A percentile compares a stretch with the other conserved stretches of the same genome.
These are phyloP conservation scores for Chaetophractus vellerosus DNA, from an alignment of 2,797 vertebrate species.

Conservation along the genomic window DNA sequence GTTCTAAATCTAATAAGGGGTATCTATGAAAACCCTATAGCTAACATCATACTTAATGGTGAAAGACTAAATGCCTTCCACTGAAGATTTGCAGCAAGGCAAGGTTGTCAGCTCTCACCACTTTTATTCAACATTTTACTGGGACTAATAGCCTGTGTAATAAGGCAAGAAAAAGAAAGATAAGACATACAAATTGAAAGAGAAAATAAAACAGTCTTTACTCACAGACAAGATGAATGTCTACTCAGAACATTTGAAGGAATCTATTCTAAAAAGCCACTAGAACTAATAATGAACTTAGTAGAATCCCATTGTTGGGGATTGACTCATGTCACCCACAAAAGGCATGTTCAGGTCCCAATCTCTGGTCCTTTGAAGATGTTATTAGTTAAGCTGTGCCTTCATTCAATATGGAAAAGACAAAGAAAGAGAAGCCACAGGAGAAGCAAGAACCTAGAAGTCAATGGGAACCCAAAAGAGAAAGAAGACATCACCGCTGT, in stretches of 20 bases:
- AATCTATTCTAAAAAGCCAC: not conserved
- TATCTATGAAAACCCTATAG: not conserved
- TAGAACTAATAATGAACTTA: not conserved
- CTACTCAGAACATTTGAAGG: not conserved
- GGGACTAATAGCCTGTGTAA: not conserved
- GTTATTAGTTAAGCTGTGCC: too few relatives aligned
- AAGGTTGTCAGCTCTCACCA: not conserved
- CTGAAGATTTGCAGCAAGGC: not conserved
- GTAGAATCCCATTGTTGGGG: not conserved
- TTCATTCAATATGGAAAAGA: too few relatives aligned
- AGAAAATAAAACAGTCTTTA: constrained; percentile 3
- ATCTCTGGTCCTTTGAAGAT: too few relatives aligned
- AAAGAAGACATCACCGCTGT: too few relatives aligned
- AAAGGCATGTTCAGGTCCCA: too few relatives aligned
- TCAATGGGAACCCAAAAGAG: too few relatives aligned
- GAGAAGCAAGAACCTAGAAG: too few relatives aligned
- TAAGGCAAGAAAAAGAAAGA: constrained; percentile 39
- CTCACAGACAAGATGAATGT: not conserved
- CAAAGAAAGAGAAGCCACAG: too few relatives aligned
- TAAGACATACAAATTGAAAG: not conserved
- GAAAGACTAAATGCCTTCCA: not conserved
- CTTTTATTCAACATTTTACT: not conserved
- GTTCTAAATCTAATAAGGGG: not conserved
- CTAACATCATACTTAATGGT: not conserved
- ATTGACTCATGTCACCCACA: too few relatives aligned